Conservation (phyloP, 2,888 invertebrate genomes). For the Metallyticus violacea region DNA sequence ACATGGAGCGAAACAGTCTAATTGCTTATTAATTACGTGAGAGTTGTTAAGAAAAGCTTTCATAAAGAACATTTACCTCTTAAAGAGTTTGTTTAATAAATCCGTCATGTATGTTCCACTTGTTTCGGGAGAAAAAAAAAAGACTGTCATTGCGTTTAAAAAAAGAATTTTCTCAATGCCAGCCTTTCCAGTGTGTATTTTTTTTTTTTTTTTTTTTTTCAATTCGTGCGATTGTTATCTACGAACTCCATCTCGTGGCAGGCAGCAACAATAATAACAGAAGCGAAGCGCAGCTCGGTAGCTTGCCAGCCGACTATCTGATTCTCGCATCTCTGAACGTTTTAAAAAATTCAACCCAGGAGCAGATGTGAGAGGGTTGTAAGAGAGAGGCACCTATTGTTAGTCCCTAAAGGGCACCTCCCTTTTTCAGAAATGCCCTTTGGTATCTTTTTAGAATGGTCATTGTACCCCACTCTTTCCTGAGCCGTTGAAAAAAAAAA, state of each 20-base stretch:
- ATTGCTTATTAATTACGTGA: too few species aligned
- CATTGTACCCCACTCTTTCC: constrained; percentile 1
- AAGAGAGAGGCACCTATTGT: constrained; percentile 8
- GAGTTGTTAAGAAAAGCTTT: too few species aligned
- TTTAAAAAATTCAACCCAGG: constrained; percentile 25
- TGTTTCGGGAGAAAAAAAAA: background rate
- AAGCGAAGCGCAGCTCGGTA: constrained; percentile 16
- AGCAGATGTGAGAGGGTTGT: constrained; percentile 19
- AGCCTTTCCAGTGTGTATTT: too few species aligned
- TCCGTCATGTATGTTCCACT: background rate
- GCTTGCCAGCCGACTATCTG: constrained; percentile 22
- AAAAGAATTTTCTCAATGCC: background rate
- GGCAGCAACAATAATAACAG: constrained; percentile 23
- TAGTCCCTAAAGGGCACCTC: constrained; percentile 11
- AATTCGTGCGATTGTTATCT: constrained; percentile 22
- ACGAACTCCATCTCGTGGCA: constrained; percentile 10
- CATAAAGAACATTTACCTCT: too few species aligned
- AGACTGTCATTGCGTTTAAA: background rate
- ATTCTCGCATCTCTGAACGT: constrained; percentile 23
- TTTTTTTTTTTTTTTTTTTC: constrained; percentile 4
- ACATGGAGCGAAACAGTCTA: too few species aligned
- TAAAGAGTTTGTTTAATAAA: background rate
- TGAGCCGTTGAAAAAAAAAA: background rate
- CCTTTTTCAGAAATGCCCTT: constrained; percentile 13
- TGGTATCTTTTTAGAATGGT: constrained; percentile 12